These are phyloP conservation scores for Athalia rosae DNA, from an alignment of 2,888 invertebrate genomes.

Conservation along the genomic window DNA sequence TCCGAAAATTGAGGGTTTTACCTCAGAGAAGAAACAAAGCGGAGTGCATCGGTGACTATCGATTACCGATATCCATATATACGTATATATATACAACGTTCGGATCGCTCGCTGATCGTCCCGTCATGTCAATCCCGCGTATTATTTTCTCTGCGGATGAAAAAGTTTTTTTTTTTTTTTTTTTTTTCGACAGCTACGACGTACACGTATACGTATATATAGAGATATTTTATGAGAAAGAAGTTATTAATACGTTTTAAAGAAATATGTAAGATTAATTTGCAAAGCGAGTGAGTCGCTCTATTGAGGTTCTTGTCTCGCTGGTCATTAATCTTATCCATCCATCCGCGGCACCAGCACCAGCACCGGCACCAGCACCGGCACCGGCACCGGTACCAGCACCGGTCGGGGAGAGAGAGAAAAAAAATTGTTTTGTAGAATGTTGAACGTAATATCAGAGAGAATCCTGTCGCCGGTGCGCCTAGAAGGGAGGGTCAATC, in stretches of 20 bases:
- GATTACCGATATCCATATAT: too few species aligned
- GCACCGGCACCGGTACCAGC: neutral
- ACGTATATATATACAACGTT: too few species aligned
- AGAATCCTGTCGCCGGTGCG: conserved; percentile 64
- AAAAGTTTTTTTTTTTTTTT: too few species aligned
- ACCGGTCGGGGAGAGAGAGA: conserved; percentile 42
- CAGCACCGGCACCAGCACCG: neutral
- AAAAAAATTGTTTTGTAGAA: conserved; percentile 67
- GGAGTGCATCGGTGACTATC: too few species aligned
- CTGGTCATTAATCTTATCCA: conserved; percentile 66
- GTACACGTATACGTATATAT: too few species aligned
- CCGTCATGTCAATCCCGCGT: too few species aligned
- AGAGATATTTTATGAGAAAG: conserved; percentile 16
- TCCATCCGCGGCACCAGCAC: neutral
- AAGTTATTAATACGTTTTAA: conserved; percentile 65
- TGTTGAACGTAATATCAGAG: conserved; percentile 65
- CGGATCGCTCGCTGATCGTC: too few species aligned
- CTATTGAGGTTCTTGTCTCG: conserved; percentile 63
- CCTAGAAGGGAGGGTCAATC: conserved; percentile 59
- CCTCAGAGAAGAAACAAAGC: too few species aligned
- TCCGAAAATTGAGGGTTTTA: too few species aligned
- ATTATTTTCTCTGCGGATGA: neutral
- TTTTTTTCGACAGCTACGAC: conserved; percentile 11
- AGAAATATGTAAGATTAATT: conserved; percentile 67
- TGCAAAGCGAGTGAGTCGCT: conserved; percentile 63